A percentile compares a stretch with the other conserved stretches of the same genome.
Conservation (phyloP, 2,888 invertebrate species). For the Eutolmus rufibarbis region DNA sequence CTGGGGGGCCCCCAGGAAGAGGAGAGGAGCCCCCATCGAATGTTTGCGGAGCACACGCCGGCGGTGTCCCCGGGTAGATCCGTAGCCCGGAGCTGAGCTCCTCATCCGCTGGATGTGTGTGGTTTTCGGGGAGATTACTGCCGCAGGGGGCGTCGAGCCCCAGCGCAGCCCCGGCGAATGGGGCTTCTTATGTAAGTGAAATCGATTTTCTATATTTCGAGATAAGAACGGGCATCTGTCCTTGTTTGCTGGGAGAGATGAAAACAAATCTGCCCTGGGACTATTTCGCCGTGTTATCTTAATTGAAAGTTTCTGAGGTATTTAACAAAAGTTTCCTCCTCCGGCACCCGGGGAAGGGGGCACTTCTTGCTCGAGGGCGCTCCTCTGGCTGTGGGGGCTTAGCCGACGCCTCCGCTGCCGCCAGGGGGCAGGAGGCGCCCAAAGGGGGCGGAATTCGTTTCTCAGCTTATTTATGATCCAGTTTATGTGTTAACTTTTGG, state of each 20-base stretch:
- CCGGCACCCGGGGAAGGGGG: not conserved
- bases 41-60: not conserved
- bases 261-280: slow-evolving; percentile 19
- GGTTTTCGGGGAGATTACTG: not conserved
- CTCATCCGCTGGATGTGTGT: not conserved
- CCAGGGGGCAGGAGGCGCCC: not conserved
- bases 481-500: not conserved
- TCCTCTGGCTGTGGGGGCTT: not conserved
- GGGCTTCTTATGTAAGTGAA: slow-evolving; percentile 15
- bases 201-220: slow-evolving; percentile 20
- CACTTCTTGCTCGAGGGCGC: not conserved
- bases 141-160: not conserved
- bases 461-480: not conserved
- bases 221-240: slow-evolving; percentile 36
- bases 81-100: not conserved
- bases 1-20: not conserved
- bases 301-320: slow-evolving; percentile 26
- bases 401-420: not conserved
- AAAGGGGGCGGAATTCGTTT: not conserved
- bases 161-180: not conserved
- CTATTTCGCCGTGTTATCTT: slow-evolving; percentile 20
- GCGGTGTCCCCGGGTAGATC: not conserved
- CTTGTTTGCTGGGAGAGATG: slow-evolving; percentile 23
- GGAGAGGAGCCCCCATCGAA: not conserved
- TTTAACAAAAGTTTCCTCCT: slow-evolving; percentile 23